Base-by-base conservation (phyloP, 2,797 vertebrate species). In the Phrynocephalus forsythii region DNA sequence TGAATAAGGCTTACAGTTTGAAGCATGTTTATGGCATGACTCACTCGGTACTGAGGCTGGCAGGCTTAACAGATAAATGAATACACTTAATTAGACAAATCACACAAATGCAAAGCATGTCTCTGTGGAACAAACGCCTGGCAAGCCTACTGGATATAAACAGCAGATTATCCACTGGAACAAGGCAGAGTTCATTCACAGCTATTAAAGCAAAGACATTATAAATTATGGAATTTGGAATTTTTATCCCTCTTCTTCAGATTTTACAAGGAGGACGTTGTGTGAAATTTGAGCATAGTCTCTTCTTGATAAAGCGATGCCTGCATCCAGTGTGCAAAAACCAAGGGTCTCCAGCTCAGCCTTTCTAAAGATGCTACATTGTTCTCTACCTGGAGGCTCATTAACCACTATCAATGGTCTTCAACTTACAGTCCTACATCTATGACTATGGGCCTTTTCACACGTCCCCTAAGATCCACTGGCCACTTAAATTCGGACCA, bases 41-140 rank as follows among this genome's bases (percentile, higher is more conserved):
- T 91, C 90, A 63, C 8, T 72, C 71, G 84, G 81, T 89, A 89
- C 88, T 85, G 63, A 24, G 81, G 89, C 73, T 56, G 73, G 38
- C 81, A 56, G 6, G 0, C 86, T 85, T 3, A 1, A 91, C 90
- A 83, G 88, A 92, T 87, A 78, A 80, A 84, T 89, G 93, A 95
- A 93, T 3, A 77, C 72, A 18, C 86, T 91, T 89, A 92, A 80
- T 89, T 79, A 87, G 88, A 93, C 91, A 75, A 94, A 92, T 79
- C 56, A 89, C 86, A 86, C 92, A 92, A 88, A 79, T 30, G 88
- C 94, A 93, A 92, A 88, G 79, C 26, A 86, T 91, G 91, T 6
- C 48, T 86, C 91, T 90, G 87, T 90, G 92, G 92, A 94, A 93
- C 82, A 87, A 84, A 84, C 75, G 22, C 83, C 77, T 33, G 69